These are phyloP conservation scores for Arizona elegans DNA, from an alignment of 2,113 vertebrate species.

Conservation along the genomic window DNA sequence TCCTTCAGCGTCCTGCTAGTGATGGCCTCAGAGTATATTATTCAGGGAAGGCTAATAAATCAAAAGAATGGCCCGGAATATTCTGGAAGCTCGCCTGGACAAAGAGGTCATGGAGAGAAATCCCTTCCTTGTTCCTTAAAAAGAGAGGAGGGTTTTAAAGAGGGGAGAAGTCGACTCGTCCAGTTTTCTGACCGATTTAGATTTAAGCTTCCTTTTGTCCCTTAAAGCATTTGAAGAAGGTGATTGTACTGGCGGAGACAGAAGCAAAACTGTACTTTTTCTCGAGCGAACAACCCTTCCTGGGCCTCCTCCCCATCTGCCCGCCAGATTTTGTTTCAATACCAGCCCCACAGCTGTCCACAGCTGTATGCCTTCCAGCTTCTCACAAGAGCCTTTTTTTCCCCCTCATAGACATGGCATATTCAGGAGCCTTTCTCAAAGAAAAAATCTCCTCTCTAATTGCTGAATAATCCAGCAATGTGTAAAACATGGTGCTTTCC, in stretches of 20 bases:
- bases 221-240: conserved; percentile 28
- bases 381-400: conserved; percentile 59
- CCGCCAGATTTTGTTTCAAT: conserved; percentile 59
- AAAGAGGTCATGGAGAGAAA: conserved; percentile 10
- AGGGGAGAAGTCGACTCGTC: fast-evolving
- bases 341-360: conserved; percentile 68
- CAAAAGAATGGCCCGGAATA: fast-evolving
- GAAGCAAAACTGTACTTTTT: conserved; percentile 42
- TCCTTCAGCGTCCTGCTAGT: neutral
- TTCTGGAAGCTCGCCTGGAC: conserved; percentile 12
- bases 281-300: conserved; percentile 36
- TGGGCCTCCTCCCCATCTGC: conserved; percentile 56
- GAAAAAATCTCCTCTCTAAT: conserved; percentile 42
- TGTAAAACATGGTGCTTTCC: conserved; percentile 50
- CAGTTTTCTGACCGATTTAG: neutral
- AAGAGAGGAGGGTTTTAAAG: neutral
- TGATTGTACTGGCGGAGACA: conserved; percentile 3
- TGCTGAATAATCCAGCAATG: conserved; percentile 17
- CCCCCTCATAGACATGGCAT: conserved; percentile 48
- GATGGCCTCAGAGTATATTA: conserved; percentile 2
- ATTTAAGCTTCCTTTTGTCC: neutral
- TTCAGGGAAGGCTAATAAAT: fast-evolving
- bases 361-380: conserved; percentile 72
- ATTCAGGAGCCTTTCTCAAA: conserved; percentile 16
- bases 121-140: neutral